Evolutionary conservation across 2,113 vertebrate genomes (phyloP), one percentile per base, ranked within the genome.

Genomic region (Elachura formosa): DNA sequence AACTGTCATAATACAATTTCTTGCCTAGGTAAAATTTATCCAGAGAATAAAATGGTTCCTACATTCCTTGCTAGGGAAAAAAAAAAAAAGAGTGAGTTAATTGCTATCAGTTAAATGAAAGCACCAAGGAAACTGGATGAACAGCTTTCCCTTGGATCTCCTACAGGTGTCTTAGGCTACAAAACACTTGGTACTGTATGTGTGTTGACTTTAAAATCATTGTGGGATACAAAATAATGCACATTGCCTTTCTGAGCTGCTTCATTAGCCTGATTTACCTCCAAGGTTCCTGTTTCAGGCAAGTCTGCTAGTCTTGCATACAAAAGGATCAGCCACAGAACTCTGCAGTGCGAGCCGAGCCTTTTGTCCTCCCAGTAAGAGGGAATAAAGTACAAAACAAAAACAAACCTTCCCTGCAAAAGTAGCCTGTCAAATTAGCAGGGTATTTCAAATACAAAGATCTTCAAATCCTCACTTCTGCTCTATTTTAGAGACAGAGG

Each of bases 251-350:
- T 93, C 94, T 68, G 79, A 96, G 81, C 89, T 93, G 82, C 93
- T 97, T 97, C 96, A 96, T 97, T 97, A 97, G 95, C 75, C 91
- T 96, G 96, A 97, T 97, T 97, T 97, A 98, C 93, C 91, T 95
- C 82, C 88, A 95, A 96, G 87, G 93, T 95, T 93, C 90, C 78
- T 66, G 41, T 96, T 95, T 91, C 89, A 96, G 87, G 94, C 93
- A 94, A 84, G 91, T 93, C 94, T 97, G 94, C 84, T 92, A 31
- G 94, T 77, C 90, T 63, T 95, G 93, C 92, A 52, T 93, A 94
- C 85, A 85, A 93, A 94, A 94, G 84, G 93, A 95, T 91, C 88
- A 72, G 86, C 48, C 59, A 92, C 52, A 86, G 62, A 40, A n/a
- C 38, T 86, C 88, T 86, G 88, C 81, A 86, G 91, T 9, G 0